Evolutionary conservation across 2,888 invertebrate species (phyloP), one percentile per base, ranked within the genome.

Genomic region (Chironomus riparius): DNA sequence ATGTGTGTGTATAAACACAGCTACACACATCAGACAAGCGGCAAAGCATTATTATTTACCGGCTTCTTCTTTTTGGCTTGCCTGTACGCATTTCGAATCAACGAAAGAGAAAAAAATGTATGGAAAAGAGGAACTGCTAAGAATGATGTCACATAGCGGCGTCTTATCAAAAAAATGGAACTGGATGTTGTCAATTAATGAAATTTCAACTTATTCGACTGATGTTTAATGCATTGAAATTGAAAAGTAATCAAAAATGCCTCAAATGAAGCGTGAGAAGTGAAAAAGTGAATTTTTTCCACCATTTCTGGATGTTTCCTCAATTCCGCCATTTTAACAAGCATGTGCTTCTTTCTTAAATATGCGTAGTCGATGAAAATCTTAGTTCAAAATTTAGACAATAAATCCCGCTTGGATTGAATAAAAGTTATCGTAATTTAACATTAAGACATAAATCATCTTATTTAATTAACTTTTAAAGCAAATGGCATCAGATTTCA

Each of bases 401-500:
- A n/a, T 21, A 74, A 74, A 74, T 47, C 48, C n/a, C n/a, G 22
- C 15, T 18, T n/a, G 47, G 21, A 74, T 47, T 21, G 1, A 18
- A 62, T 18, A 38, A 38, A 38, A 74, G 47, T 38, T 21, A 38
- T 68, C 74, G 10, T 24, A 21, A 24, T 15, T 5, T 38, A 38
- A 38, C 38, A 38, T 38, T 48, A 68, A 13, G 24, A n/a, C 38
- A 74, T 74, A 62, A 47, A 15, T 56, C 65, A 13, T 48, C 24
- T 21, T 68, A 24, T 68, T 47, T 48, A 28, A 62, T 5, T 38
- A 12, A 10, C 6, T 15, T 38, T 68, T 22, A 3, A 24, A 65
- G 74, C 68, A 18, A 18, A 74, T 74, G 74, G 24, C 74, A 74
- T 74, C 74, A 68, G 74, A 74, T 74, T 68, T 68, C 22, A 47